Percentiles rank a stretch among this genome's conserved stretches.
phyloP scores from a whole-genome alignment of 2,113 vertebrate species.

The Dryoscopus gambensis region DNA sequence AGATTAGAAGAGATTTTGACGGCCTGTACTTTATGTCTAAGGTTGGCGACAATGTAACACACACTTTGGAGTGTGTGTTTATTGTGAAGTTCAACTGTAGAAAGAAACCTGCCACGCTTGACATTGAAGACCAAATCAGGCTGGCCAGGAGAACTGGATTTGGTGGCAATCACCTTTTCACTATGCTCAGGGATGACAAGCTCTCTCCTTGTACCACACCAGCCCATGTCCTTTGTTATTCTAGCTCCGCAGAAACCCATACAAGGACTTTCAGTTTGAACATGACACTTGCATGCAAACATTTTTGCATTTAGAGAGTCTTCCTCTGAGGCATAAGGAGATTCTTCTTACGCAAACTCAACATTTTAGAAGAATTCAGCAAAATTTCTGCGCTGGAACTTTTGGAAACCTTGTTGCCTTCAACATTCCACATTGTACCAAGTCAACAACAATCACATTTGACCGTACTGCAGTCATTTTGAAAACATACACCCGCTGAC shows the following conservation, averaged over 20 bases:
- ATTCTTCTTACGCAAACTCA: not conserved
- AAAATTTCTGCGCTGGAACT: not conserved
- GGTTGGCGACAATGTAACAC: not conserved
- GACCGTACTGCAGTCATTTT: not conserved
- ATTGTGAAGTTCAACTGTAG: not conserved
- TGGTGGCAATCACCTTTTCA: not conserved
- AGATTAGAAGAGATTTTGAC: not conserved
- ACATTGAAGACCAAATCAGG: not conserved
- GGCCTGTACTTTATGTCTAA: not conserved
- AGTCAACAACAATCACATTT: not conserved
- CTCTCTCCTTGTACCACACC: not conserved
- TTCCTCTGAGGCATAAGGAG: not conserved
- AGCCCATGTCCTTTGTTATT: not conserved
- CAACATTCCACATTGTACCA: not conserved
- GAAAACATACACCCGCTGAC: not conserved
- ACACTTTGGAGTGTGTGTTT: not conserved
- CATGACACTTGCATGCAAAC: not conserved
- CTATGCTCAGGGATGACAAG: not conserved
- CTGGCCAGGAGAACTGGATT: not conserved
- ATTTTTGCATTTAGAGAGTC: not conserved
- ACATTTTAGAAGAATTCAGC: not conserved
- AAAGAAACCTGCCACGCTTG: not conserved
- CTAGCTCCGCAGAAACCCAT: not conserved
- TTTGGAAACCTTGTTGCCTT: not conserved
- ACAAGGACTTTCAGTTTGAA: not conserved